These are phyloP conservation scores for Clepsis dumicolana DNA, from an alignment of 2,888 invertebrate genomes.

Conservation along the genomic window DNA sequence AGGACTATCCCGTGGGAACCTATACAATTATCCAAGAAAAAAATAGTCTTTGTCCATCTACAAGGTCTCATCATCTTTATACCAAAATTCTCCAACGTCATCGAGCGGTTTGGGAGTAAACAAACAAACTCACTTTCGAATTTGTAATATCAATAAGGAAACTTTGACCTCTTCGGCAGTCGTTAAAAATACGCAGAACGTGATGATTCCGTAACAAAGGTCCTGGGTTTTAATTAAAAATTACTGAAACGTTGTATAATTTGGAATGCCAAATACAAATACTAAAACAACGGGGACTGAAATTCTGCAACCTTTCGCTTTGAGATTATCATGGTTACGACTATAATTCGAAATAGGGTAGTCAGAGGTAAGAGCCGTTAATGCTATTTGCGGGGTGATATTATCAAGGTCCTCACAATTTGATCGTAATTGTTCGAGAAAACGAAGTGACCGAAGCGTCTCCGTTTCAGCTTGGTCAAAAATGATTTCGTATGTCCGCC, in stretches of 20 bases:
- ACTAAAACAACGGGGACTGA: background rate
- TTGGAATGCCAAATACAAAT: constrained; percentile 35
- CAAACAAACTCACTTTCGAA: too few relatives aligned
- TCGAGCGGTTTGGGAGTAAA: too few relatives aligned
- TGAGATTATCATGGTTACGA: background rate
- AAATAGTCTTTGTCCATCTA: too few relatives aligned
- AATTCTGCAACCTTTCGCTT: constrained; percentile 12
- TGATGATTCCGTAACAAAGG: constrained; percentile 2
- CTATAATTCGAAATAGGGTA: background rate
- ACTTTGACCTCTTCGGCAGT: background rate
- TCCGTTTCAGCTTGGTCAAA: too few relatives aligned
- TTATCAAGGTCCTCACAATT: background rate
- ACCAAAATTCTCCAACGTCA: too few relatives aligned
- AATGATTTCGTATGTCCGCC: too few relatives aligned
- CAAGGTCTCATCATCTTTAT: too few relatives aligned
- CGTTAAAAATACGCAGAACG: background rate
- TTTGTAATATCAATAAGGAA: too few relatives aligned
- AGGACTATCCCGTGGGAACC: too few relatives aligned
- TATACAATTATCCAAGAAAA: too few relatives aligned
- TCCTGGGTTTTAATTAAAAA: constrained; percentile 32
- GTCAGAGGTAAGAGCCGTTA: background rate
- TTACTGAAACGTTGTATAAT: constrained; percentile 24
- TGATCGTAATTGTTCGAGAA: background rate
- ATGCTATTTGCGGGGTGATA: background rate
- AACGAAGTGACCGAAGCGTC: too few relatives aligned